Percentiles rank a stretch among this genome's conserved stretches.
These are phyloP conservation scores for Trogon surrucura DNA, from an alignment of 2,113 vertebrate species.

Conservation along the genomic window DNA sequence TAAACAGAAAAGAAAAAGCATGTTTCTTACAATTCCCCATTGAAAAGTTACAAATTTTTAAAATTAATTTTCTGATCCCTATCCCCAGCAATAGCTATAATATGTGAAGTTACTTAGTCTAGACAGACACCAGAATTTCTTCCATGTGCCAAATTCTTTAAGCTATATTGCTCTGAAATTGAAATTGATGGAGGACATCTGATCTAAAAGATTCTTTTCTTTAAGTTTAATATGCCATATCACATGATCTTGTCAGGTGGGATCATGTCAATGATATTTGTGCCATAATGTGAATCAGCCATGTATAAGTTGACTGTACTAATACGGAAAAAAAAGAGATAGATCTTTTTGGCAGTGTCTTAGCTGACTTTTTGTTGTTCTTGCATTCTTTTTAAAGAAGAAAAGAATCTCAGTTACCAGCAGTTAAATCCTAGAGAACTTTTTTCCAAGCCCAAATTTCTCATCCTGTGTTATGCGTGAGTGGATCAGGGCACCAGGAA, in stretches of 20 bases:
- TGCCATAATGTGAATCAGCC: neutral
- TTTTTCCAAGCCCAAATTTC: slow-evolving; percentile 19
- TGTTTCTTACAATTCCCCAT: neutral
- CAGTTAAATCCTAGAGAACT: neutral
- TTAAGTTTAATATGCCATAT: slow-evolving; percentile 49
- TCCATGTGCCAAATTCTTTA: slow-evolving; percentile 36
- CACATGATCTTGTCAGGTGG: slow-evolving; percentile 62
- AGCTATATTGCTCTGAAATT: neutral
- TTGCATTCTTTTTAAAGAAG: neutral
- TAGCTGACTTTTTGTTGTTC: neutral
- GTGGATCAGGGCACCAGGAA: slow-evolving; percentile 18
- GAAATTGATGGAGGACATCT: slow-evolving; percentile 61
- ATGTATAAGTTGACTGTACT: neutral
- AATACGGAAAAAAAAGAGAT: neutral
- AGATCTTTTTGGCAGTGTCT: neutral
- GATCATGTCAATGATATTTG: slow-evolving; percentile 48
- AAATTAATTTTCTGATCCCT: neutral
- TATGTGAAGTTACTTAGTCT: neutral
- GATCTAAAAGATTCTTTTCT: slow-evolving; percentile 54
- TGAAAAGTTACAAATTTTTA: neutral
- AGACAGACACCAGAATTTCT: neutral
- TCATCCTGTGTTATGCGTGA: neutral
- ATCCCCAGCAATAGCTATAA: neutral
- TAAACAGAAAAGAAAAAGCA: neutral
- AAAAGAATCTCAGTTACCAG: neutral